Evolutionary conservation across 2,113 vertebrate species (phyloP), one percentile per base, ranked within the genome.

Genomic region (Myrmecophaga tridactyla): DNA sequence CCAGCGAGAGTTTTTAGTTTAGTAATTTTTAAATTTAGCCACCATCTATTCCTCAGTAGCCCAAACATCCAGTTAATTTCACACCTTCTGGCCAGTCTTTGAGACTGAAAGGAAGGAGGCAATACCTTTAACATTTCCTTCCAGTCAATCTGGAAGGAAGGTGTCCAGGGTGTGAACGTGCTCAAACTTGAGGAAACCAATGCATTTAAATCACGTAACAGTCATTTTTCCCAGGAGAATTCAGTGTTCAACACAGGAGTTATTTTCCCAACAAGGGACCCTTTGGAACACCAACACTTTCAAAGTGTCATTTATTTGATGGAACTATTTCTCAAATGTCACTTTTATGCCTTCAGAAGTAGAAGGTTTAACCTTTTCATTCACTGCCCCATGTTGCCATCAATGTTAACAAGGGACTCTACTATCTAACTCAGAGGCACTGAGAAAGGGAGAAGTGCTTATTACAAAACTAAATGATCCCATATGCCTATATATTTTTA

Each of bases 321-420:
- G 11, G 36, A 90, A 90, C 77, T 43, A 41, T 86, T 90, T 92
- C 82, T 89, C 34, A 85, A 95, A 65, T 69, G 43, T 43, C 73
- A 4, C 56, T 95, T 83, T 81, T 67, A 48, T 62, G 80, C 60
- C 83, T 89, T 93, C 17, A 21, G 51, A 97, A 93, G 80, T 36
- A 95, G 67, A 85, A 31, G 48, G 46, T 39, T 46, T 77, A 85
- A 89, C 51, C 51, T 84, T 58, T 83, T 77, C 80, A 65, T 29
- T 92, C 58, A 46, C 2, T 36, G 53, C 72, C 92, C 89, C 7
- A n/a, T 0, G 31, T n/a, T 77, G 73, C 39, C n/a, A 41, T 25
- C 60, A 11, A 2, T 18, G 46, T 6, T 51, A 7, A 51, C 41
- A 39, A 69, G 9, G 31, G 10, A 43, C 21, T 34, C 7, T 27